A percentile compares a stretch with the other conserved stretches of the same genome.
These are phyloP conservation scores for Neocrepidodera transversa DNA, from an alignment of 2,888 invertebrate genomes.

Conservation along the genomic window DNA sequence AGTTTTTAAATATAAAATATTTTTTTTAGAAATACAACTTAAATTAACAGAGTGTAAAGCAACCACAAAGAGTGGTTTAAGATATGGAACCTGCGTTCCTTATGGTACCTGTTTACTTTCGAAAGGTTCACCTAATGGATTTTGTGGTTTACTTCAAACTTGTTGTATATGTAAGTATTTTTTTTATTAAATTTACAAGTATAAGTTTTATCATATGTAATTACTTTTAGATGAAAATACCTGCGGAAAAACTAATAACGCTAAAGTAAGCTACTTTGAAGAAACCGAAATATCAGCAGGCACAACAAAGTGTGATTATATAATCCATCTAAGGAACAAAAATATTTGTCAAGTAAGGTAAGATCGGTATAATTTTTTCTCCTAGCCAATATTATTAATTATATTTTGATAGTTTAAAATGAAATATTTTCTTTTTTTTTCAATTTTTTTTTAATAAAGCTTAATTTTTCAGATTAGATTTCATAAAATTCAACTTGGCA, in stretches of 20 bases:
- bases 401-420: too few species aligned
- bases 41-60: slow-evolving; percentile 41
- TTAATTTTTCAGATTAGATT: slow-evolving; percentile 60
- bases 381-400: too few species aligned
- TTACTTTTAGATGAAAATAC: slow-evolving; percentile 40
- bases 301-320: slow-evolving; percentile 64
- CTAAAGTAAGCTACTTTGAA: slow-evolving; percentile 54
- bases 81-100: slow-evolving; percentile 44
- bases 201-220: too few species aligned
- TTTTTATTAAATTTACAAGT: neutral
- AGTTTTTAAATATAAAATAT: neutral
- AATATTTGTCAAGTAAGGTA: slow-evolving; percentile 68
- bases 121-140: slow-evolving; percentile 42
- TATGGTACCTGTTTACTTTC: slow-evolving; percentile 42
- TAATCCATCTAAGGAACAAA: slow-evolving; percentile 66
- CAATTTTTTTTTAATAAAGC: slow-evolving; percentile 1
- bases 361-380: slow-evolving; percentile 21
- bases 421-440: neutral
- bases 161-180: slow-evolving; percentile 48
- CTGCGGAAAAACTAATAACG: slow-evolving; percentile 47
- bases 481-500: slow-evolving; percentile 64
- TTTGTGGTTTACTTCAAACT: slow-evolving; percentile 45
- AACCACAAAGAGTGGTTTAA: slow-evolving; percentile 36
- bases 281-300: slow-evolving; percentile 57
- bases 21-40: slow-evolving; percentile 29